phyloP scores from a whole-genome alignment of 2,797 vertebrate species.

The Peromyscus attwateri region DNA sequence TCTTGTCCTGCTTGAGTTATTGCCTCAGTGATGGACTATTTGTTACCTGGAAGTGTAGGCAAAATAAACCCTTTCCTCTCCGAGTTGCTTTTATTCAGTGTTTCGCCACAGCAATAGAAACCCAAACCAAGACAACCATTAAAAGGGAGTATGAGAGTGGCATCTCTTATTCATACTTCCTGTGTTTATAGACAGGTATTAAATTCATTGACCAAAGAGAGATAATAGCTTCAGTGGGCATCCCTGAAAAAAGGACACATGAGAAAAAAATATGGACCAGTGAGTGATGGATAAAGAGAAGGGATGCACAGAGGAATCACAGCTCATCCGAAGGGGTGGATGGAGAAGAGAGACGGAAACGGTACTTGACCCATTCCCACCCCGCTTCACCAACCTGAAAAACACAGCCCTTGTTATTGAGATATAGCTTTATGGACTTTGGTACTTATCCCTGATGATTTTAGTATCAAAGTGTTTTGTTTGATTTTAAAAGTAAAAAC shows the following conservation, averaged over 20 bases:
- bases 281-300: slow-evolving; percentile 42
- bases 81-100: not conserved
- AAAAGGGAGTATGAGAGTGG: not conserved
- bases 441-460: slow-evolving; percentile 81
- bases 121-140: not conserved
- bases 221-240: slow-evolving; percentile 43
- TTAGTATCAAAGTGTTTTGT: slow-evolving; percentile 72
- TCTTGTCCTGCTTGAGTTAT: not conserved
- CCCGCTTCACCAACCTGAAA: slow-evolving; percentile 42
- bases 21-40: not conserved
- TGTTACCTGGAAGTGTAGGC: not conserved
- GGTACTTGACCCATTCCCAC: not conserved
- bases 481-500: slow-evolving; percentile 74
- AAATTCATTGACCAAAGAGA: slow-evolving; percentile 31
- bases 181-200: not conserved
- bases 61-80: not conserved
- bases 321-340: slow-evolving; percentile 1
- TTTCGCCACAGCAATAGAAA: not conserved
- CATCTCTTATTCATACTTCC: not conserved
- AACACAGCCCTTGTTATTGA: slow-evolving; percentile 74
- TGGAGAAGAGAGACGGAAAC: not conserved
- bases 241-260: slow-evolving; percentile 34
- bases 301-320: not conserved
- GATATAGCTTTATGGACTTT: slow-evolving; percentile 72
- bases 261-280: slow-evolving; percentile 21